Evolutionary conservation across 2,888 invertebrate genomes (phyloP), one percentile per base, ranked within the genome.

Genomic region (Luffia ferchaultella): DNA sequence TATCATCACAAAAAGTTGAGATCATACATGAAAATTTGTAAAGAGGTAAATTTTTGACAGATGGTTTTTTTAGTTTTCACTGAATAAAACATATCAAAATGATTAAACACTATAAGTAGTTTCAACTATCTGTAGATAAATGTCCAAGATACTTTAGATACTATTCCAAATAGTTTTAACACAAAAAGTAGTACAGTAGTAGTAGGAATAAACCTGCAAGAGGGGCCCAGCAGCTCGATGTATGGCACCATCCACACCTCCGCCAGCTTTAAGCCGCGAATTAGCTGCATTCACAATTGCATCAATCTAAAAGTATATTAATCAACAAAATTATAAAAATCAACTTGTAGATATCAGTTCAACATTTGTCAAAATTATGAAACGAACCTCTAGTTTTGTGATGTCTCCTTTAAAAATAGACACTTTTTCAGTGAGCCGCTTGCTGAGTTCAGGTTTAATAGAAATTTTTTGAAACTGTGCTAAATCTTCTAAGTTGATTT

Each of bases 271-370:
- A 43, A 96, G 75, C 17, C 73, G 70, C 0, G 86, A 86, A 73
- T 96, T 96, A 0, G 96, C 96, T 40, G 96, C 96, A 84, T 96
- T 96, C 0, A 95, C 95, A 60, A 96, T 94, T 0, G 90, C 93
- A 80, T 95, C 95, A 52, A 96, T 86, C 88, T 88, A 56, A 54
- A 59, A 66, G 30, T 30, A 7, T 12, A 30, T 30, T 30, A 30
- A 7, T n/a, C 3, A 12, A 47, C n/a, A 16, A 15, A 30, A 16
- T 45, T 18, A 18, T 18, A 15, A 45, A 2, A 18, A 2, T 16
- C 18, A 45, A 17, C 3, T 17, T 15, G 15, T 18, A 3, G n/a
- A 51, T 43, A 40, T 45, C n/a, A 41, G 43, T 9, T 52, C 2
- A 20, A 20, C 15, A 43, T 16, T 16, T 3, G 7, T 16, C 43